These are phyloP conservation scores for Cirrhinus molitorella DNA, from an alignment of 2,797 vertebrate genomes.

Conservation along the genomic window DNA sequence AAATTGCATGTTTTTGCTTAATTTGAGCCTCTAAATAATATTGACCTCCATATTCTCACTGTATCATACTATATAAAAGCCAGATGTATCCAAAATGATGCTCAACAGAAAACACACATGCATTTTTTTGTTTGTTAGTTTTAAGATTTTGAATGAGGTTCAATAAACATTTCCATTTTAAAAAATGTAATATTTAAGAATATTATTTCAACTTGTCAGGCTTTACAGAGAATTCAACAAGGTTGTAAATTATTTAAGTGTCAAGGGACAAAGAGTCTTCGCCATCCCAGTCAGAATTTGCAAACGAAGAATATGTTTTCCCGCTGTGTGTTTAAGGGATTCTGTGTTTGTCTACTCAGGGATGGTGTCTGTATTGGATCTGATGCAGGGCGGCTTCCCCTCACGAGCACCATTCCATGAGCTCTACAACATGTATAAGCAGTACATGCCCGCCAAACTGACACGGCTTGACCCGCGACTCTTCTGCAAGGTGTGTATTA, in stretches of 20 bases:
- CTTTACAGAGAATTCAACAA: not conserved
- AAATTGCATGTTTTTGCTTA: no score
- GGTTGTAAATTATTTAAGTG: not conserved
- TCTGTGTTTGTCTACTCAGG: constrained; percentile 73
- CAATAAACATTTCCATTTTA: not conserved
- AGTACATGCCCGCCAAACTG: constrained; percentile 94
- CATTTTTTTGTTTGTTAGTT: no score
- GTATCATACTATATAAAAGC: no score
- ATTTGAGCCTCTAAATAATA: no score
- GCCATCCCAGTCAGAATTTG: not conserved
- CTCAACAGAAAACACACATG: no score
- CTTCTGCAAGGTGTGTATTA: constrained; percentile 90
- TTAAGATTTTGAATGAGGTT: no score
- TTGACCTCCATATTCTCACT: no score
- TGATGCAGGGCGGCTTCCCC: constrained; percentile 99
- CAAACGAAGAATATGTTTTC: not conserved
- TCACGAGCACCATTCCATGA: constrained; percentile 96
- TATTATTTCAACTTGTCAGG: no score
- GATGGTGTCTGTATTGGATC: constrained; percentile 97
- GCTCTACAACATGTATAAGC: constrained; percentile 98
- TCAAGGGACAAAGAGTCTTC: not conserved
- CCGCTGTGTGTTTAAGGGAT: not conserved
- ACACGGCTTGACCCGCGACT: constrained; percentile 92
- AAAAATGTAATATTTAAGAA: not conserved
- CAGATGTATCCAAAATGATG: no score